These are phyloP conservation scores for Calliopsis andreniformis DNA, from an alignment of 1,140 invertebrate species.

Conservation along the genomic window DNA sequence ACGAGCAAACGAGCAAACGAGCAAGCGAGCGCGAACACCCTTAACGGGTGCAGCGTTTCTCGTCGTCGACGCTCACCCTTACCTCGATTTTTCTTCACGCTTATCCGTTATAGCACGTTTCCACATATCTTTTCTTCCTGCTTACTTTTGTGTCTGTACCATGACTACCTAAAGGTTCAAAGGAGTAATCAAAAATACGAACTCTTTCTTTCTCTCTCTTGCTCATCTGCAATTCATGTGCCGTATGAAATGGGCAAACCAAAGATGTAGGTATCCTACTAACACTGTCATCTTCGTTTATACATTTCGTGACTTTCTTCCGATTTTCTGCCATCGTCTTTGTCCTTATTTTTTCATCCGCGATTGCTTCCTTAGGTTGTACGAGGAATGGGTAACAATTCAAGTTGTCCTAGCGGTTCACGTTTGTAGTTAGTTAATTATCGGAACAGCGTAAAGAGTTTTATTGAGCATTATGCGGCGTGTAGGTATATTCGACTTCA, in stretches of 20 bases:
- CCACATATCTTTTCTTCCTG: not conserved
- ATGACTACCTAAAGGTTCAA: constrained; percentile 52
- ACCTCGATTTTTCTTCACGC: constrained; percentile 18
- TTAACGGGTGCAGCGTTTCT: constrained; percentile 35
- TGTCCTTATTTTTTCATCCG: constrained; percentile 1
- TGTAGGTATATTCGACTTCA: not conserved
- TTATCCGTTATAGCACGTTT: constrained; percentile 9
- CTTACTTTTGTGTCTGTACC: constrained; percentile 10
- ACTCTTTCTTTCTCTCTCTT: constrained; percentile 41
- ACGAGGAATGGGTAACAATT: no score
- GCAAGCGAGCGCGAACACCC: constrained; percentile 49
- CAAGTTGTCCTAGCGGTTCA: no score
- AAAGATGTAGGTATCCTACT: constrained; percentile 54
- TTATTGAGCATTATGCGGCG: no score
- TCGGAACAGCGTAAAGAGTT: not conserved
- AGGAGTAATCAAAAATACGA: constrained; percentile 56
- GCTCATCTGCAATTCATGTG: constrained; percentile 59
- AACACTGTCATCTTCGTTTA: not conserved
- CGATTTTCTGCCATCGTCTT: constrained; percentile 3
- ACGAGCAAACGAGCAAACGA: constrained; percentile 53
- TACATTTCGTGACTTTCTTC: not conserved
- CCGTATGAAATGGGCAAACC: constrained; percentile 66
- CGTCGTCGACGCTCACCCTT: constrained; percentile 33
- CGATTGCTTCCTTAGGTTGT: no score
- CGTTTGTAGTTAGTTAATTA: no score